Conservation (phyloP, 2,888 invertebrate genomes). For the Mesorhabditis sp. region DNA sequence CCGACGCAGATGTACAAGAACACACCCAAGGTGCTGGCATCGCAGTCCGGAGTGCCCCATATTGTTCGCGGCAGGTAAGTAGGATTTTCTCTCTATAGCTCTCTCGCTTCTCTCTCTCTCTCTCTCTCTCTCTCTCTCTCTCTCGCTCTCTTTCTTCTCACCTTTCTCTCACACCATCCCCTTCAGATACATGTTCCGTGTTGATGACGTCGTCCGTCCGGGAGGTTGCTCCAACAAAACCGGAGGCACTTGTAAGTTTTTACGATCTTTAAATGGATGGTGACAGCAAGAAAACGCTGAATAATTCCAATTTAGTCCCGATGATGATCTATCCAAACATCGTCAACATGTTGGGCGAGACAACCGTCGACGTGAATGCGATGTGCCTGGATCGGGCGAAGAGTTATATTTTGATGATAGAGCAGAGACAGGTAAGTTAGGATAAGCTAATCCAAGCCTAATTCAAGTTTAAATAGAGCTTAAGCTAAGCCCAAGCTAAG, state of each 20-base stretch:
- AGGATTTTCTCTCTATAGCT: not conserved
- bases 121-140: too few species aligned
- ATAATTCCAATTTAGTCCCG: slow-evolving; percentile 37
- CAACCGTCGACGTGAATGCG: slow-evolving; percentile 91
- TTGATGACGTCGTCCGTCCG: slow-evolving; percentile 87
- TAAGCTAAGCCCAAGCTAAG: not conserved
- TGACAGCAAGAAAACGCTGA: not conserved
- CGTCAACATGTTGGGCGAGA: slow-evolving; percentile 95
- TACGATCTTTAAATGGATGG: not conserved
- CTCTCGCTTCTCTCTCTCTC: too few species aligned
- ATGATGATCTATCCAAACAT: slow-evolving; percentile 72
- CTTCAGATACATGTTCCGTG: slow-evolving; percentile 78
- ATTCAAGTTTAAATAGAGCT: not conserved
- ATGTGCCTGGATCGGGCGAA: slow-evolving; percentile 75
- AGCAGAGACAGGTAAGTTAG: slow-evolving; percentile 41
- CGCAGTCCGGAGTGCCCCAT: slow-evolving; percentile 55
- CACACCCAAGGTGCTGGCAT: slow-evolving; percentile 54
- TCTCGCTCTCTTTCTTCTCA: too few species aligned
- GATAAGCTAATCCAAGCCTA: not conserved
- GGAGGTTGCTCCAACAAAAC: slow-evolving; percentile 72
- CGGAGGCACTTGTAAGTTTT: slow-evolving; percentile 55
- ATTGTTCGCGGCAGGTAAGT: slow-evolving; percentile 67
- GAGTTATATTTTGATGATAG: slow-evolving; percentile 55
- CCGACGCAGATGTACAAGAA: slow-evolving; percentile 55
- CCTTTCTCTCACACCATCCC: not conserved